Evolutionary conservation across 1,140 invertebrate species (phyloP).

Genomic region (Drosophila ficusphila): DNA sequence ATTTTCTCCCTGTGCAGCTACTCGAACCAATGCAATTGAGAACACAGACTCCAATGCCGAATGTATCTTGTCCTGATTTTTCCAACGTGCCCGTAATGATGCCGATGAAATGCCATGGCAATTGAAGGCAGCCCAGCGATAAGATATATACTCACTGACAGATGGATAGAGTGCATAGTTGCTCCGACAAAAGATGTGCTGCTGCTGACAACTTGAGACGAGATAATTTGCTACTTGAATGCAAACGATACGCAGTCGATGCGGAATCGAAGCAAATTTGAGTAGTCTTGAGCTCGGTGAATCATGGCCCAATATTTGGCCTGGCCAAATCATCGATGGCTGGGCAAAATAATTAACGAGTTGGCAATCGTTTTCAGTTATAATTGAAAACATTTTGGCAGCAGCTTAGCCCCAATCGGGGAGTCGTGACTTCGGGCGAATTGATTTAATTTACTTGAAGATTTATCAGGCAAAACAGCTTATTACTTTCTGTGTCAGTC

Average conservation of each 20-base stretch:
- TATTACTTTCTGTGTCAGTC: neutral
- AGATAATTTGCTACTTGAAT: conserved; percentile 79
- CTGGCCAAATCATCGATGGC: conserved; percentile 35
- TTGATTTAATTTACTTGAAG: conserved; percentile 56
- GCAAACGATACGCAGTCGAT: conserved; percentile 47
- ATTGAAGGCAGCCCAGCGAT: conserved; percentile 44
- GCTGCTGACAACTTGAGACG: conserved; percentile 76
- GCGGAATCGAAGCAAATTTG: conserved; percentile 36
- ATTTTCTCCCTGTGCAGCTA: neutral
- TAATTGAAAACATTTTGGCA: conserved; percentile 34
- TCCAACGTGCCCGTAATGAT: conserved; percentile 44
- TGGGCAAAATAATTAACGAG: conserved; percentile 49
- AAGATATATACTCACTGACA: conserved; percentile 39
- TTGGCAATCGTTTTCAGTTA: conserved; percentile 53
- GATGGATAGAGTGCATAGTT: conserved; percentile 44
- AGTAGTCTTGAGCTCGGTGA: conserved; percentile 31
- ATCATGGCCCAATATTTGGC: conserved; percentile 28
- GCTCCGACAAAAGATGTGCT: conserved; percentile 57
- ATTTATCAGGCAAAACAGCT: conserved; percentile 38
- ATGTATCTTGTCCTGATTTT: conserved; percentile 40
- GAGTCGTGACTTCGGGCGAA: conserved; percentile 66
- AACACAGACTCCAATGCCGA: conserved; percentile 20
- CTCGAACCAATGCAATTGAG: conserved; percentile 16
- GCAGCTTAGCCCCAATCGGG: conserved; percentile 46
- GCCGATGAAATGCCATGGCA: conserved; percentile 53